Evolutionary conservation across 1,140 invertebrate species (phyloP).

Genomic region (Caenorhabditis briggsae): DNA sequence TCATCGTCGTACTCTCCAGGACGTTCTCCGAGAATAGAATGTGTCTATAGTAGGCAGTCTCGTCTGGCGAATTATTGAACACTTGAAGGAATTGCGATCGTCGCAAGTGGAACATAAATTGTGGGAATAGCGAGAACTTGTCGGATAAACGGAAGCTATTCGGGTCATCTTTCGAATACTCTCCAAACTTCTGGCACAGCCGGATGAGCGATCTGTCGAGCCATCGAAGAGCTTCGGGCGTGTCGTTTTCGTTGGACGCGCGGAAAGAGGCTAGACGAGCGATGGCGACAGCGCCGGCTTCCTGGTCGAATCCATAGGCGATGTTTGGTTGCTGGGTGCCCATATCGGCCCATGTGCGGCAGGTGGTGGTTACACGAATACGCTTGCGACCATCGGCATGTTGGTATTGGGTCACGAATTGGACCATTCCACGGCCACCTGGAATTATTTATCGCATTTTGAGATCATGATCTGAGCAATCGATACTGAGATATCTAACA

Average conservation of each 20-base stretch:
- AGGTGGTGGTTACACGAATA: constrained; percentile 94
- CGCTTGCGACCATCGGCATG: constrained; percentile 95
- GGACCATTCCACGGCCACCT: constrained; percentile 93
- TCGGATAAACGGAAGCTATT: constrained; percentile 94
- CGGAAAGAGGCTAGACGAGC: constrained; percentile 94
- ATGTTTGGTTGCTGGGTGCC: constrained; percentile 80
- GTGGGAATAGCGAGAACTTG: constrained; percentile 97
- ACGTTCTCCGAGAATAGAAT: constrained; percentile 97
- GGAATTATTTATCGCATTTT: constrained; percentile 81
- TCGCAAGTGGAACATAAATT: constrained; percentile 99
- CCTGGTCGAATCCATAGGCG: constrained; percentile 83
- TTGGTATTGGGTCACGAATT: constrained; percentile 98
- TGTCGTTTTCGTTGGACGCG: constrained; percentile 92
- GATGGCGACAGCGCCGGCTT: constrained; percentile 94
- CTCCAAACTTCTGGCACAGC: constrained; percentile 94
- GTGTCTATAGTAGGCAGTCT: constrained; percentile 98
- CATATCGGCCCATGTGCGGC: constrained; percentile 86
- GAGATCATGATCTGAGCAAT: neutral
- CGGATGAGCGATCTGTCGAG: constrained; percentile 96
- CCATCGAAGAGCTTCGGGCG: constrained; percentile 96
- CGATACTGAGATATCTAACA: neutral
- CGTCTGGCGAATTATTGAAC: constrained; percentile 99
- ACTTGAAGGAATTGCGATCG: constrained; percentile 99
- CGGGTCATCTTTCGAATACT: constrained; percentile 96
- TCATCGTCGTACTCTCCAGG: constrained; percentile 98